phyloP scores from a whole-genome alignment of 2,113 vertebrate species.

The Ictalurus furcatus region DNA sequence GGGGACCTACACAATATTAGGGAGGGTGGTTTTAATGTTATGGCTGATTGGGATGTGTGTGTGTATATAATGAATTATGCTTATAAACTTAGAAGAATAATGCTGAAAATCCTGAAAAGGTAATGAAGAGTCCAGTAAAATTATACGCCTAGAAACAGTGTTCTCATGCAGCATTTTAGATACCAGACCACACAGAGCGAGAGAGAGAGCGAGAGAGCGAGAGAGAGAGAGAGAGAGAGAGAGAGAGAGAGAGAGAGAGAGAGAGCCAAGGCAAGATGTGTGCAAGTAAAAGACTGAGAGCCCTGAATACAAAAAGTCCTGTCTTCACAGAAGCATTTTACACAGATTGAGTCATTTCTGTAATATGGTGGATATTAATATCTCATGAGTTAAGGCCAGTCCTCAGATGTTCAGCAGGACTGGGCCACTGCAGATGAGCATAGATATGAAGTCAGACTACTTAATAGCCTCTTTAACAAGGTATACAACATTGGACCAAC shows the following conservation, averaged over 20 bases:
- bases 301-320: neutral
- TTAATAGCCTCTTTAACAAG: neutral
- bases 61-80: no score
- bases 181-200: no score
- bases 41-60: no score
- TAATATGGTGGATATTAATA: neutral
- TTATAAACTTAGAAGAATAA: no score
- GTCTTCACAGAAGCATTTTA: conserved; percentile 20
- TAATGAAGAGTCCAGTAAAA: neutral
- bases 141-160: neutral
- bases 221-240: neutral
- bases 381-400: conserved; percentile 22
- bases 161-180: neutral
- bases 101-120: neutral
- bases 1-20: no score
- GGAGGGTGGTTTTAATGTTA: no score
- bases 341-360: neutral
- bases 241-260: neutral
- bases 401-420: neutral
- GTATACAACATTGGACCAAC: neutral
- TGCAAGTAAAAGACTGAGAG: conserved; percentile 13
- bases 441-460: conserved; percentile 11
- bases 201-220: neutral
- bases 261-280: neutral
- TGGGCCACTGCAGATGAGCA: neutral